Percentiles rank a stretch among this genome's conserved stretches.
Evolutionary conservation across 2,113 vertebrate species (phyloP).

Genomic region (Rallus limicola): DNA sequence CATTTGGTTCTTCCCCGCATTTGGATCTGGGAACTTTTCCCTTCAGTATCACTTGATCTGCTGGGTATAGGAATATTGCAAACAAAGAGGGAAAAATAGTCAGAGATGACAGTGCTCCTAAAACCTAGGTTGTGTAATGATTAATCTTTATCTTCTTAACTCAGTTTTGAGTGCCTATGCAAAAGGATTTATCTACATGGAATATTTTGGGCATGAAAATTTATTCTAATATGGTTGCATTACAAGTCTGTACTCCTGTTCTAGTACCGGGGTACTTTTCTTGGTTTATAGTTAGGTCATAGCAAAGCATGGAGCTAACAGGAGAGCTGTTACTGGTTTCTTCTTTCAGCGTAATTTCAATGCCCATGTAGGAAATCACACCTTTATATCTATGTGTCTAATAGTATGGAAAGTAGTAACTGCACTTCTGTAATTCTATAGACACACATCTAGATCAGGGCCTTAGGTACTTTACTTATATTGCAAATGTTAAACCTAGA

Average conservation of each 20-base stretch:
- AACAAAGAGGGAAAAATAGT: background rate
- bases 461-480: background rate
- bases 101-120: background rate
- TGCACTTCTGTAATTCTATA: background rate
- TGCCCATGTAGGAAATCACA: background rate
- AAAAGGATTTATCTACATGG: background rate
- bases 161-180: background rate
- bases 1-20: background rate
- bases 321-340: background rate
- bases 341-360: background rate
- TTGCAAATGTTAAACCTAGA: background rate
- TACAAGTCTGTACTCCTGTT: background rate
- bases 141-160: background rate
- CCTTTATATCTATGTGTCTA: background rate
- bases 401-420: background rate
- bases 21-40: background rate
- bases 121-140: background rate
- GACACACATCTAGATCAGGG: background rate
- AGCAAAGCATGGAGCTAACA: background rate
- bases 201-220: background rate
- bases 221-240: background rate
- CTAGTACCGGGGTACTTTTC: background rate
- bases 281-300: background rate
- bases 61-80: background rate
- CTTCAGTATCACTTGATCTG: background rate